These are phyloP conservation scores for Chaetops frenatus DNA, from an alignment of 2,113 vertebrate species.

Conservation along the genomic window DNA sequence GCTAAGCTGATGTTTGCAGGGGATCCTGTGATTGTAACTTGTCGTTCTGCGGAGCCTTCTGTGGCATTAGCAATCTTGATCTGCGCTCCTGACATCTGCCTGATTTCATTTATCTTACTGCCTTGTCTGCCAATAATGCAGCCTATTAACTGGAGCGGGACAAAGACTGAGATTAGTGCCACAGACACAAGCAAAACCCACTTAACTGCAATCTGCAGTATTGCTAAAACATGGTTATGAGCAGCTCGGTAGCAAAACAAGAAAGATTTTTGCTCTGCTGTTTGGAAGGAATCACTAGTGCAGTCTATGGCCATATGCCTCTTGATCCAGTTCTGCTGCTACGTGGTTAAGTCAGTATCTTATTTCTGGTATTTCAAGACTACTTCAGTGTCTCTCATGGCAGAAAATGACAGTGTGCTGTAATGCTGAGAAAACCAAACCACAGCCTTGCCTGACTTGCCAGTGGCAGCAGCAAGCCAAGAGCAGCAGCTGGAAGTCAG, in stretches of 20 bases:
- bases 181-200: slow-evolving; percentile 41
- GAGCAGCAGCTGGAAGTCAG: neutral
- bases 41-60: slow-evolving; percentile 89
- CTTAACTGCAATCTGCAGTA: neutral
- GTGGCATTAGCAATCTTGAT: slow-evolving; percentile 93
- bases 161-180: slow-evolving; percentile 56
- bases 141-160: slow-evolving; percentile 84
- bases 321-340: neutral
- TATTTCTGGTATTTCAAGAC: neutral
- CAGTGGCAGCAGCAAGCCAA: neutral
- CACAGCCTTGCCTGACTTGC: neutral
- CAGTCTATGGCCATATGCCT: neutral
- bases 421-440: neutral
- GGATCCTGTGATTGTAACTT: slow-evolving; percentile 91
- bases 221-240: neutral
- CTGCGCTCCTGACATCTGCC: slow-evolving; percentile 94
- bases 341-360: neutral
- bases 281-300: neutral
- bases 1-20: slow-evolving; percentile 91
- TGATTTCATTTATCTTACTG: slow-evolving; percentile 96
- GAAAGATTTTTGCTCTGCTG: slow-evolving; percentile 2
- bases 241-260: neutral
- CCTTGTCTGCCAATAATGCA: slow-evolving; percentile 97
- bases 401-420: rapidly evolving
- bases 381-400: neutral